A percentile compares a stretch with the other conserved stretches of the same genome.
Conservation (phyloP, 2,797 vertebrate genomes). For the Rhinophrynus dorsalis region DNA sequence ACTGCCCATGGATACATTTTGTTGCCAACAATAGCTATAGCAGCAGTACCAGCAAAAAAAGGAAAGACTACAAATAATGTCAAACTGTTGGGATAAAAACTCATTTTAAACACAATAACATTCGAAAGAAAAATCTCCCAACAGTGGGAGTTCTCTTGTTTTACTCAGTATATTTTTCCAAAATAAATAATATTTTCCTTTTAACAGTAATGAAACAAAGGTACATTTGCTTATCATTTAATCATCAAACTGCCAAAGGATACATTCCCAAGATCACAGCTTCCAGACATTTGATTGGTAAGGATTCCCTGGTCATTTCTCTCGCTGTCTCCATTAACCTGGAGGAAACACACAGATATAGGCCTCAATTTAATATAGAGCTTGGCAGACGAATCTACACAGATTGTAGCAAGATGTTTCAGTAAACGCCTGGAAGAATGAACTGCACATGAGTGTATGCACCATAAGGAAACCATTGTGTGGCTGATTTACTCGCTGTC, state of each 20-base stretch:
- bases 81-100: no score
- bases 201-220: no score
- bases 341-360: slow-evolving; percentile 30
- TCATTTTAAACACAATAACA: no score
- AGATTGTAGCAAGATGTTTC: slow-evolving; percentile 4
- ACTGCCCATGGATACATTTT: no score
- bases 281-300: slow-evolving; percentile 98
- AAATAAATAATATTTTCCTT: no score
- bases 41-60: no score
- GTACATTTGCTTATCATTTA: no score
- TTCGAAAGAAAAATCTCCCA: no score
- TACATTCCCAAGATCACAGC: slow-evolving; percentile 98
- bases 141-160: no score
- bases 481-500: neutral
- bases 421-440: neutral
- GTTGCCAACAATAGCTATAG: no score
- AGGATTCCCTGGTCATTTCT: slow-evolving; percentile 95
- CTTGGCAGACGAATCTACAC: neutral
- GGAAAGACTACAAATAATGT: no score
- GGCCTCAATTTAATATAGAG: neutral
- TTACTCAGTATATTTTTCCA: no score
- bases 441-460: neutral
- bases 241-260: slow-evolving; percentile 81
- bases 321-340: slow-evolving; percentile 96
- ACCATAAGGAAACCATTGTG: slow-evolving; percentile 8